Evolutionary conservation across 2,113 vertebrate species (phyloP), one percentile per base, ranked within the genome.

Genomic region (Melospiza georgiana): DNA sequence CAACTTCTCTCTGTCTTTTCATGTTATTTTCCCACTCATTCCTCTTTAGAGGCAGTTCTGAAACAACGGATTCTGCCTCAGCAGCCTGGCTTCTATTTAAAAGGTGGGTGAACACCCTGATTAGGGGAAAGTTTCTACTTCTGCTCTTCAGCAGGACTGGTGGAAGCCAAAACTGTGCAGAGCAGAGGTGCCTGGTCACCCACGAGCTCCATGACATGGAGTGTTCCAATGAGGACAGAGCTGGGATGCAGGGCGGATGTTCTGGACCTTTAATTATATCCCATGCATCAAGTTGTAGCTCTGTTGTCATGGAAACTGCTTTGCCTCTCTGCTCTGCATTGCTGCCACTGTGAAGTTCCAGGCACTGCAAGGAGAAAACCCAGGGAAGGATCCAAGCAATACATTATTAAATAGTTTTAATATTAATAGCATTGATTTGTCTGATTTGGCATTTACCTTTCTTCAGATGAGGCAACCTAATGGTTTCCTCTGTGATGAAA

Each of bases 301-400:
- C 54, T 80, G 93, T 95, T 94, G 93, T 74, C 90, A 94, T 31
- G 90, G 86, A 77, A 91, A 95, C 90, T 30, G 83, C 25, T 87
- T 81, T 71, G 22, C 48, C 33, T 84, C 59, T 81, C 39, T 79
- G 3, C 22, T 84, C 72, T 90, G 55, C 44, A 21, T 54, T 20
- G 8, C 44, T 75, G 46, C 39, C 33, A 9, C 37, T 58, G 4
- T 30, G 41, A 69, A 81, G 51, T 83, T 43, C 25, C 59, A 1
- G 46, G 62, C 20, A 33, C 52, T 69, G 44, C 48, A 71, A 63
- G 72, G 33, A 73, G 44, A 72, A 84, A 93, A 76, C 15, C 25
- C 13, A 69, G 72, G 66, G 65, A 44, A 62, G 21, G 48, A 52
- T 44, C 55, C 48, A 81, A 89, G 72, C 15, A 63, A 67, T 89